Conservation (phyloP, 2,797 vertebrate genomes). For the Tympanoctomys barrerae region DNA sequence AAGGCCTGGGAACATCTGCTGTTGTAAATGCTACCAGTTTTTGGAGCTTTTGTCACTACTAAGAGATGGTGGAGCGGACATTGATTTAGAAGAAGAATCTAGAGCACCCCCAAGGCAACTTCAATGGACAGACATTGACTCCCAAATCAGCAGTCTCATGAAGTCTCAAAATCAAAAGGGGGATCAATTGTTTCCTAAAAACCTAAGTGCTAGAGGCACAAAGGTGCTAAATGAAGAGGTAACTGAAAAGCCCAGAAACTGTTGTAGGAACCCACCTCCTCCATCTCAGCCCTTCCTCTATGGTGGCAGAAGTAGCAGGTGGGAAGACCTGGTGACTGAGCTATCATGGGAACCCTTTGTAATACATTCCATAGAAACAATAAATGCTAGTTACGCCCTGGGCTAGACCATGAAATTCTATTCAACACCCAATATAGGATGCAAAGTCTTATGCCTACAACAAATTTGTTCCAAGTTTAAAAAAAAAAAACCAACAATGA, state of each 20-base stretch:
- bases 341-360: neutral
- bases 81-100: neutral
- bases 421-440: neutral
- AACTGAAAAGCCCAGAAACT: neutral
- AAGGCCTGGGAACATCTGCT: neutral
- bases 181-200: neutral
- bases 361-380: neutral
- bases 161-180: neutral
- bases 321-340: neutral
- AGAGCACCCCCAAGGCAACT: neutral
- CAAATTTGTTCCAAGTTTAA: slow-evolving; percentile 33
- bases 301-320: neutral
- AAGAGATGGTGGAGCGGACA: neutral
- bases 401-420: slow-evolving; percentile 12
- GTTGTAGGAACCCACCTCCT: too few species aligned
- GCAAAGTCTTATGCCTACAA: slow-evolving; percentile 6
- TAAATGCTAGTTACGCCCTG: neutral
- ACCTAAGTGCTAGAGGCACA: neutral
- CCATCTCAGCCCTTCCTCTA: neutral
- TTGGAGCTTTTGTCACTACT: slow-evolving; percentile 4
- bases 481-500: slow-evolving; percentile 5
- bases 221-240: neutral
- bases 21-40: neutral
- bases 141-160: neutral
- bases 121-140: neutral